Evolutionary conservation across 2,113 vertebrate species (phyloP).

Genomic region (Phylloscopus trochilus): DNA sequence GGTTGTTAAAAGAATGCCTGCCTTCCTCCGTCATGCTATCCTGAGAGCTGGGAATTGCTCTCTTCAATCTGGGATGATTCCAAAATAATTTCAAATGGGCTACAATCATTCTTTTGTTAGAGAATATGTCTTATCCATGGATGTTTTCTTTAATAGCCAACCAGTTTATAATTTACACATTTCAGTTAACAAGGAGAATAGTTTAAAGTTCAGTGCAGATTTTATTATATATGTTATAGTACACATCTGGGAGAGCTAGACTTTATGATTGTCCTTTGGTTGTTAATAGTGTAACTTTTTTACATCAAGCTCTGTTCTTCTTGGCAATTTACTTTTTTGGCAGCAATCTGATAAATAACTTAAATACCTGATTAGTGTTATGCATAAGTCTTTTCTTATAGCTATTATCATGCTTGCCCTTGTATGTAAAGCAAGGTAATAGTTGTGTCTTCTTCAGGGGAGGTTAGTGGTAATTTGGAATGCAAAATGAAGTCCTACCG

Average conservation of each 20-base stretch:
- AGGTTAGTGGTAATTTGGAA: neutral
- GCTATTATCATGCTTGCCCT: neutral
- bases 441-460: neutral
- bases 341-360: neutral
- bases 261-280: neutral
- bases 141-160: slow-evolving; percentile 39
- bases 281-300: neutral
- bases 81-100: slow-evolving; percentile 39
- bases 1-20: slow-evolving; percentile 34
- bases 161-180: slow-evolving; percentile 34
- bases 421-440: neutral
- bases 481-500: neutral
- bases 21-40: neutral
- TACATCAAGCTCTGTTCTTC: neutral
- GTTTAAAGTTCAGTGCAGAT: slow-evolving; percentile 23
- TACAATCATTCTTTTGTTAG: slow-evolving; percentile 60
- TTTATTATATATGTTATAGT: neutral
- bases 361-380: neutral
- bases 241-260: neutral
- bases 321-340: neutral
- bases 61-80: slow-evolving; percentile 20
- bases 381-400: neutral
- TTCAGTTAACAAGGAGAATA: slow-evolving; percentile 8
- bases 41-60: slow-evolving; percentile 17
- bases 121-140: neutral